Conservation (phyloP, 2,888 invertebrate genomes). For the Metellina segmentata region DNA sequence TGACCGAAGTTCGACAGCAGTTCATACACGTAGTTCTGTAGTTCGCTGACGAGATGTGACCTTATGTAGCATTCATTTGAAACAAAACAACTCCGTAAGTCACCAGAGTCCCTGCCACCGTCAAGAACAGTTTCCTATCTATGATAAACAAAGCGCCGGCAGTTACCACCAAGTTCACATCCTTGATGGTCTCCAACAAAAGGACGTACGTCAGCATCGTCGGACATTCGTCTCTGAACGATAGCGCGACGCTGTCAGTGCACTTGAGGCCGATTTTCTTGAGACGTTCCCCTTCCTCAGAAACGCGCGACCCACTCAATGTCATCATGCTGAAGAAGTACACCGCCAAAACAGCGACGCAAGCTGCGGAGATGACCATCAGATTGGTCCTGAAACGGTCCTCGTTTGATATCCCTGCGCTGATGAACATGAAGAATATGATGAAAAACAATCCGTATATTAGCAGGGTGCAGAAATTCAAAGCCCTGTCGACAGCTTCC, state of each 20-base stretch:
- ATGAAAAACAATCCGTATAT: neutral
- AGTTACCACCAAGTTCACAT: neutral
- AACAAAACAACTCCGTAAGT: slow-evolving; percentile 26
- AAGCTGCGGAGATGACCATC: neutral
- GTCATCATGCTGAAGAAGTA: slow-evolving; percentile 8
- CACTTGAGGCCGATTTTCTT: slow-evolving; percentile 10
- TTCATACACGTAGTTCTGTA: too few relatives aligned
- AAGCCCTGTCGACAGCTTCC: neutral
- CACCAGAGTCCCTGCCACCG: neutral
- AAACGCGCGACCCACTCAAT: neutral
- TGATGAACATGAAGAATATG: slow-evolving; percentile 9
- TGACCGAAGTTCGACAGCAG: too few relatives aligned
- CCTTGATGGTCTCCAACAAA: neutral
- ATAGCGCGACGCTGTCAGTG: neutral
- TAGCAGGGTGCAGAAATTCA: neutral
- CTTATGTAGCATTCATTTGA: neutral
- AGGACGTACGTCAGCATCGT: neutral
- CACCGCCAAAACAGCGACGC: neutral
- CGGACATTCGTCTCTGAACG: neutral
- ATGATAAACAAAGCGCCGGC: slow-evolving; percentile 27
- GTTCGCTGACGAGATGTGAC: too few relatives aligned
- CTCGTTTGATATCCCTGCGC: neutral
- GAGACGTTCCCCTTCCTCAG: slow-evolving; percentile 1
- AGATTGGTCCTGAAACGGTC: neutral
- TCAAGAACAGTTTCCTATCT: slow-evolving; percentile 5